Conservation (phyloP, 2,113 vertebrate species). For the Canis aureus region DNA sequence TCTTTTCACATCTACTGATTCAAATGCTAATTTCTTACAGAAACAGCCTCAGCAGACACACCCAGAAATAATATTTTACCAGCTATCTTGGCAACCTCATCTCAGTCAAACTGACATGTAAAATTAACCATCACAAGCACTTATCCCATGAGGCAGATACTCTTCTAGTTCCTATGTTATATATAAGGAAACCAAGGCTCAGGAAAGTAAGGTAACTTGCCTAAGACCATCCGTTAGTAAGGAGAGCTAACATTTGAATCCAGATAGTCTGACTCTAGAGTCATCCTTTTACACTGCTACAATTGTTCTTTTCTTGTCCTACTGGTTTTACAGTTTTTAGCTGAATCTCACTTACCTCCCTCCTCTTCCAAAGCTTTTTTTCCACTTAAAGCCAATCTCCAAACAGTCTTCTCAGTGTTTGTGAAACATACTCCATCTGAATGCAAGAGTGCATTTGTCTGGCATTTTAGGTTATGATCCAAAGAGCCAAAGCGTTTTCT, state of each 20-base stretch:
- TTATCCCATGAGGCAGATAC: background rate
- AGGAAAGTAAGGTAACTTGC: background rate
- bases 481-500: background rate
- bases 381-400: background rate
- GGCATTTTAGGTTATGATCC: background rate
- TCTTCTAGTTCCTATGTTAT: background rate
- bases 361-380: background rate
- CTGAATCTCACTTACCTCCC: background rate
- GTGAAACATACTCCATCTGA: slow-evolving; percentile 8
- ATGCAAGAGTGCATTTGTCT: slow-evolving; percentile 22
- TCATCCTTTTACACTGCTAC: background rate
- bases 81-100: background rate
- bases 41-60: background rate
- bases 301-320: slow-evolving; percentile 29
- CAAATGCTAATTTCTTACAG: background rate
- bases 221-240: background rate
- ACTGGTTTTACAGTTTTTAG: slow-evolving; percentile 58
- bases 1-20: background rate
- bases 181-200: background rate
- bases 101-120: background rate
- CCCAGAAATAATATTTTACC: background rate
- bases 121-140: background rate
- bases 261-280: background rate
- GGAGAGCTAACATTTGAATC: background rate
- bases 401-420: background rate